Base-by-base conservation (phyloP, 2,113 vertebrate genomes). In the Pyxicephalus adspersus region DNA sequence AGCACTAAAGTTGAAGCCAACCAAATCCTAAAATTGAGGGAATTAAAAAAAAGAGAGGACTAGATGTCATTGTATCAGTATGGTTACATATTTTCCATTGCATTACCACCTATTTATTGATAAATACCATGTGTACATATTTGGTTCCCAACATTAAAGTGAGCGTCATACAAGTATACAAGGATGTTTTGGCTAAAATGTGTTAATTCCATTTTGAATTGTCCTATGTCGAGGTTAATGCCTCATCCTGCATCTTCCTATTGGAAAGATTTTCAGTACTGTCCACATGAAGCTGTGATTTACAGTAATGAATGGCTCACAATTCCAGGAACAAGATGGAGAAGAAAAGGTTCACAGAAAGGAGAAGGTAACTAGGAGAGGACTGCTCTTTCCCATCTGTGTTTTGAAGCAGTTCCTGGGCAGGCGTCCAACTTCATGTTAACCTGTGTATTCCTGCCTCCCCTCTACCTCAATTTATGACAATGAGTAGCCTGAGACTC, bases 271-370 rank as follows among this genome's bases (percentile, higher is more conserved):
- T 64, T 31, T 75, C n/a, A 58, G 26, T 29, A 28, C 6, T 17
- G 19, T 28, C 61, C 45, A 55, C 5, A 50, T 2, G 16, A 66
- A 45, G 20, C 63, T 25, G 5, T 82, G 70, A 82, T 74, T 82
- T 82, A 82, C 80, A 60, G 63, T 82, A 82, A 82, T 82, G 38
- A 75, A 75, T 66, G 80, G 22, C 70, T 74, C 80, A 75, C 31
- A 50, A 66, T 82, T 75, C 80, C 80, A 65, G 80, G 70, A 82
- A 75, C 22, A 66, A 74, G 65, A 65, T 82, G 23, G 74, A 66
- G 61, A 50, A 75, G 80, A 31, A 61, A 82, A 23, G 51, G 71
- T 74, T 82, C 70, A 82, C 58, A 28, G 70, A 82, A 31, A 31
- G 54, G 68, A 75, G 71, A 58, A 82, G 80, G 80, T 74, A 66